Percentiles rank a stretch among this genome's conserved stretches.
These are phyloP conservation scores for Sceloporus undulatus DNA, from an alignment of 2,113 vertebrate species.

Conservation along the genomic window DNA sequence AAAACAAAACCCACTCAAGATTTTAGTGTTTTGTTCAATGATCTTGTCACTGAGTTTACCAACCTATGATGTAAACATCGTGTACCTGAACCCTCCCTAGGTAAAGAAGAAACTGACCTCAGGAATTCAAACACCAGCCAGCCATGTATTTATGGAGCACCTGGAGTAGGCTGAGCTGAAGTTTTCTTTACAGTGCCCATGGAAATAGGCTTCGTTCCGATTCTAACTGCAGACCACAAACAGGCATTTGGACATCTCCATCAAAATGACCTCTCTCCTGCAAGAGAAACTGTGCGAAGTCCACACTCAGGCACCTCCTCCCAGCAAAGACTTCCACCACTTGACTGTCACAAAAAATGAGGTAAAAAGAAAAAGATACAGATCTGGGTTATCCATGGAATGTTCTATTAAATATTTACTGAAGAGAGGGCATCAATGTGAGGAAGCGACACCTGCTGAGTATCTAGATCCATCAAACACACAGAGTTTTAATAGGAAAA, in stretches of 20 bases:
- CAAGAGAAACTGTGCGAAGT: slow-evolving; percentile 41
- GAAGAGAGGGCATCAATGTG: not conserved
- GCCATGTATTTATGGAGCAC: not conserved
- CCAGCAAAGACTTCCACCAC: slow-evolving; percentile 57
- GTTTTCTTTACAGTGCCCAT: not conserved
- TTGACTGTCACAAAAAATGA: slow-evolving; percentile 42
- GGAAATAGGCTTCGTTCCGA: not conserved
- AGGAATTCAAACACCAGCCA: not conserved
- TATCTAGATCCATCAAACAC: not conserved
- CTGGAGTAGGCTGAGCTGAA: not conserved
- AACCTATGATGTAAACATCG: not conserved
- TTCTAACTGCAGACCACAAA: not conserved
- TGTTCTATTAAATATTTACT: not conserved
- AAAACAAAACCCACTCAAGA: not conserved
- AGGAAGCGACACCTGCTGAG: not conserved
- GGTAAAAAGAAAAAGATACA: slow-evolving; percentile 37
- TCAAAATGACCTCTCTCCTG: slow-evolving; percentile 47
- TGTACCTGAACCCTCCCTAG: not conserved
- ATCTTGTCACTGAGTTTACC: not conserved
- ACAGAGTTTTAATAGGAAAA: not conserved
- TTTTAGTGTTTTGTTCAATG: not conserved
- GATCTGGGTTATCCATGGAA: rapidly evolving
- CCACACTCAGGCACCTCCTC: slow-evolving; percentile 37
- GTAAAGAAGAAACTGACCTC: slow-evolving; percentile 42
- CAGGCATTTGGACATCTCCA: not conserved